Evolutionary conservation across 1,140 invertebrate species (phyloP).

Genomic region (Idris sp.): DNA sequence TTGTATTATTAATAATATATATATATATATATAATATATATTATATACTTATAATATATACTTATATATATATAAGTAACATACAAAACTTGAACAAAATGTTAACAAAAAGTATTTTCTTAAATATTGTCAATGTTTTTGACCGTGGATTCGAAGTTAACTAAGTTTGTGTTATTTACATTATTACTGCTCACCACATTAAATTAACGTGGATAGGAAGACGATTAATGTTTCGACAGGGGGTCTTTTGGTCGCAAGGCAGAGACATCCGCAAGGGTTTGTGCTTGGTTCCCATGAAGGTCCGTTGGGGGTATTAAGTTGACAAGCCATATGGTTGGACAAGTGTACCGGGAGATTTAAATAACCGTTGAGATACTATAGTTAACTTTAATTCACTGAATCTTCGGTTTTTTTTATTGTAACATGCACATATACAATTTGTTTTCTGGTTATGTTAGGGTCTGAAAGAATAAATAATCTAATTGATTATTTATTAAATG

Average conservation of each 20-base stretch:
- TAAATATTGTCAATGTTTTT: no score
- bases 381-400: constrained; percentile 34
- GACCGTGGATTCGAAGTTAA: constrained; percentile 52
- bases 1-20: no score
- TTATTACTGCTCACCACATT: constrained; percentile 63
- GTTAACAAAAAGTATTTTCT: no score
- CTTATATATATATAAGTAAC: no score
- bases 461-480: no score
- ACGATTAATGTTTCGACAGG: constrained; percentile 69
- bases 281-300: constrained; percentile 77
- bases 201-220: constrained; percentile 72
- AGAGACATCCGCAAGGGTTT: constrained; percentile 52
- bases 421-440: no score
- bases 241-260: constrained; percentile 56
- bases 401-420: constrained; percentile 7
- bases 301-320: constrained; percentile 75
- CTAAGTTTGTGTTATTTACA: constrained; percentile 71
- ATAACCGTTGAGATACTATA: constrained; percentile 74
- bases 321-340: constrained; percentile 73
- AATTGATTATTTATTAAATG: no score
- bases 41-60: no score
- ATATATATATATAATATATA: no score
- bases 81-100: no score
- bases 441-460: no score
- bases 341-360: constrained; percentile 76